Evolutionary conservation across 1,140 invertebrate genomes (phyloP), one percentile per base, ranked within the genome.

Genomic region (Saccostrea echinata): DNA sequence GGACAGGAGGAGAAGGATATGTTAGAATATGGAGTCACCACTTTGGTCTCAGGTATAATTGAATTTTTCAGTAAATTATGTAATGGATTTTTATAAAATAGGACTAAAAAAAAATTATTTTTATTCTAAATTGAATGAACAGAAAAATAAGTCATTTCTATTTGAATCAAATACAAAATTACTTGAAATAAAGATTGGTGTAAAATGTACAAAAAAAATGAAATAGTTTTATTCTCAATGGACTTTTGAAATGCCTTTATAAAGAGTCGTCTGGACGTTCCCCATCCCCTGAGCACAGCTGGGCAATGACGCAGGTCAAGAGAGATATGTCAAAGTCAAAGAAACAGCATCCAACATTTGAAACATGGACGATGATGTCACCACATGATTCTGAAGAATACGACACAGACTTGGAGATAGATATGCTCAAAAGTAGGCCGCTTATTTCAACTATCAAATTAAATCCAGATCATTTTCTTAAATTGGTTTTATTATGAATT

Each of bases 351-450:
- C 91, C 88, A n/a, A 90, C 89, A 55, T 91, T 92, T 88, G 92
- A 93, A 21, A 89, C 90, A 2, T 93, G 92, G 93, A 61, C 92
- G 11, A 81, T 88, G 27, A 91, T 91, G 2, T 91, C 91, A 3
- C 89, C 91, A 11, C 90, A 92, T 83, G 91, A 94, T 71, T 94
- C 93, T 13, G 93, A 93, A 81, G 93, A 93, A 76, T 94, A 93
- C 90, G 92, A 93, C 86, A 94, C 93, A 80, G 93, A 94, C 84
- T 43, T 94, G 52, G 93, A 94, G 33, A 90, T 90, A n/a, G 91
- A 93, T 68, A 90, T 92, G 81, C 68, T 90, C 8, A 91, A 91
- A 91, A 89, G 92, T 92, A 88, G 87, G 89, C 89, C 12, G 18
- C 6, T n/a, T 61, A 61, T n/a, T 61, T 1, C 43, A 43, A 43